Percentiles rank a stretch among this genome's conserved stretches.
phyloP scores from a whole-genome alignment of 1,140 invertebrate genomes.

The Nixonia krombeini region DNA sequence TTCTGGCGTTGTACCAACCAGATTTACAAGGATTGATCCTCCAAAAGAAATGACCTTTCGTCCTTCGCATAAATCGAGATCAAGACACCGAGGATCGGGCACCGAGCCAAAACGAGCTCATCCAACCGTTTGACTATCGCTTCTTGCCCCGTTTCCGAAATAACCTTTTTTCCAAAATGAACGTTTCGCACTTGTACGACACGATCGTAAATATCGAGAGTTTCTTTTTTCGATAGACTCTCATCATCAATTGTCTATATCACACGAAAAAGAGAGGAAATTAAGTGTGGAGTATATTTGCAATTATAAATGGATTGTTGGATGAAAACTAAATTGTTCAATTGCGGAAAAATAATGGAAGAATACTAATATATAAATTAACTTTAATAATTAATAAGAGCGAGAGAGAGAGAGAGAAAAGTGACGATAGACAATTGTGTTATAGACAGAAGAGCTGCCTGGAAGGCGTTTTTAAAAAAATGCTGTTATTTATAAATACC shows the following conservation, averaged over 20 bases:
- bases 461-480: not conserved
- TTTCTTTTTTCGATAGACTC: conserved; percentile 1
- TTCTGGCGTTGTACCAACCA: not conserved
- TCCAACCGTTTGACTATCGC: conserved; percentile 21
- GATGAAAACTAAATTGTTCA: not conserved
- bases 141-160: conserved; percentile 17
- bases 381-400: too few species aligned
- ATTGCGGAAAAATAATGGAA: not conserved
- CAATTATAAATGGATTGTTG: too few species aligned
- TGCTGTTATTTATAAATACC: conserved; percentile 17
- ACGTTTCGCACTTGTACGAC: conserved; percentile 10
- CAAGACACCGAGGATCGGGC: conserved; percentile 16
- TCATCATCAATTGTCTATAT: too few species aligned
- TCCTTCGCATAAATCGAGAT: too few species aligned
- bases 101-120: conserved; percentile 11
- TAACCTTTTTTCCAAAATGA: conserved; percentile 11
- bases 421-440: too few species aligned
- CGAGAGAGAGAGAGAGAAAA: too few species aligned
- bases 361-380: too few species aligned
- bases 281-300: too few species aligned
- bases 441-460: too few species aligned
- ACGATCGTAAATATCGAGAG: not conserved
- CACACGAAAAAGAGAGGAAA: not conserved
- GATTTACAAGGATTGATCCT: conserved; percentile 4
- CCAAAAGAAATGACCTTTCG: not conserved